Conservation (phyloP, 2,113 vertebrate genomes). For the Rynchops niger region DNA sequence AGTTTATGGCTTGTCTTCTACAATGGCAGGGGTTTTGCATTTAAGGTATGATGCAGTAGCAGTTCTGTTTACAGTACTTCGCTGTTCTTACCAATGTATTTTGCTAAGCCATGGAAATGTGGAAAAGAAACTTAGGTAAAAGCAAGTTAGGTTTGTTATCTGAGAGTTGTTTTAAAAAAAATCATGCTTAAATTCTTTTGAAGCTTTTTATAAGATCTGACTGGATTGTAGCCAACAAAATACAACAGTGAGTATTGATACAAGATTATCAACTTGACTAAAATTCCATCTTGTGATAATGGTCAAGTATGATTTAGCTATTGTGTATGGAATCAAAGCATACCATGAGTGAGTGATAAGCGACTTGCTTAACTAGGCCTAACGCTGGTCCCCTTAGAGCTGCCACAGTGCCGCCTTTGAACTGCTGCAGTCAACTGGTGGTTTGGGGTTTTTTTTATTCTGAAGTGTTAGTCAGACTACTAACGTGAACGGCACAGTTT, state of each 20-base stretch:
- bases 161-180: neutral
- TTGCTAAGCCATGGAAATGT: neutral
- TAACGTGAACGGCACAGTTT: neutral
- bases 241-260: neutral
- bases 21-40: neutral
- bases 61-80: neutral
- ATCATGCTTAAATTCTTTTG: neutral
- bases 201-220: neutral
- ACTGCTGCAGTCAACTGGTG: neutral
- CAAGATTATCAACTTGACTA: neutral
- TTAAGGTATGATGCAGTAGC: neutral
- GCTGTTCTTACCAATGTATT: neutral
- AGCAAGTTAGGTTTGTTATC: neutral
- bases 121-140: neutral
- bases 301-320: neutral
- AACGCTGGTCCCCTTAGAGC: neutral
- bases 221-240: neutral
- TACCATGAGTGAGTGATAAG: neutral
- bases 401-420: neutral
- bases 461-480: neutral
- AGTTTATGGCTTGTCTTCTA: neutral
- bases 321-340: neutral
- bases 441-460: neutral
- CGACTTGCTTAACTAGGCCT: neutral
- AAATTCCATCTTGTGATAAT: neutral